Evolutionary conservation across 2,888 invertebrate genomes (phyloP).

Genomic region (Byasa hedistus): DNA sequence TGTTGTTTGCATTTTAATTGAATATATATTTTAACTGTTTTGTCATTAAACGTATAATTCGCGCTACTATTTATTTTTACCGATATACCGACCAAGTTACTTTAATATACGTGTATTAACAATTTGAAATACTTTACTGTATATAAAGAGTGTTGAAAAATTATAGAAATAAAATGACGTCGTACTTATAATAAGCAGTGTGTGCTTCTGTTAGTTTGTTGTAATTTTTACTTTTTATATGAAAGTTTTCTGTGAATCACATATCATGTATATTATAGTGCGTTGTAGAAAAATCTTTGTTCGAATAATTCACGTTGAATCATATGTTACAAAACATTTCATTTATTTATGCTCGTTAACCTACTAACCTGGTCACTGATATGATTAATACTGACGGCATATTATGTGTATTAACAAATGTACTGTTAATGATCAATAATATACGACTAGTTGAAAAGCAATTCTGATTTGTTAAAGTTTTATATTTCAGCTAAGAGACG

Average conservation of each 20-base stretch:
- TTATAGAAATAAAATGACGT: background rate
- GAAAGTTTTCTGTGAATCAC: constrained; percentile 19
- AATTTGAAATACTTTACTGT: background rate
- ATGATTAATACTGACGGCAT: constrained; percentile 7
- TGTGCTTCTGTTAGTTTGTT: background rate
- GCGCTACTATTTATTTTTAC: background rate
- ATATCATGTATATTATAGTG: background rate
- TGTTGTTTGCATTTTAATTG: constrained; percentile 29
- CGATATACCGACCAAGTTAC: background rate
- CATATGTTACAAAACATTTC: background rate
- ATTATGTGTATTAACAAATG: background rate
- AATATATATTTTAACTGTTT: background rate
- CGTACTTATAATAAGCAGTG: background rate
- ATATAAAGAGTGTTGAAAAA: background rate
- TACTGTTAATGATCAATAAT: background rate
- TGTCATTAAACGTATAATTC: background rate
- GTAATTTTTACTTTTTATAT: constrained; percentile 4
- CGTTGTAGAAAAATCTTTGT: constrained; percentile 3
- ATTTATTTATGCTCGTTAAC: constrained; percentile 7
- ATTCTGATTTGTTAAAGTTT: too few relatives aligned
- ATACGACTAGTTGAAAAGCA: too few relatives aligned
- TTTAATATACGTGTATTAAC: background rate
- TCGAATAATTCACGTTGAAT: background rate
- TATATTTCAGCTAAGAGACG: too few relatives aligned
- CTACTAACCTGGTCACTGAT: constrained; percentile 15